Evolutionary conservation across 2,113 vertebrate species (phyloP), one percentile per base, ranked within the genome.

Genomic region (Rhizomys pruinosus): DNA sequence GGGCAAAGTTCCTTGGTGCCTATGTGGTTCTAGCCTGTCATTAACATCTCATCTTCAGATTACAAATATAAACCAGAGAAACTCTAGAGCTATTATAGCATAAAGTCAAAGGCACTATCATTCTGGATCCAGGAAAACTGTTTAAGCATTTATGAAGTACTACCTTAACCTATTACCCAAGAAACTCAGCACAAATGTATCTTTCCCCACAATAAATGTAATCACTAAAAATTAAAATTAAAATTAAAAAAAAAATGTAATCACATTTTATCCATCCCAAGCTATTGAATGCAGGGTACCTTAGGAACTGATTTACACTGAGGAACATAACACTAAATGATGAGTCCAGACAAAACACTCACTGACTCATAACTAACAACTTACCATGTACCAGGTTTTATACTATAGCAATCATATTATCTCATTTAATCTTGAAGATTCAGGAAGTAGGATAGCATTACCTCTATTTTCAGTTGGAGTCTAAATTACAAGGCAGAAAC

Each of bases 51-150:
- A 66, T 57, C 69, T 55, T 90, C n/a, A 73, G 34, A 37, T 92
- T 63, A 84, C 16, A 90, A 66, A 88, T 8, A 66, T 16, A 92
- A 74, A 92, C 64, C 52, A 61, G 22, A 91, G 42, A 17, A 95
- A 22, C 29, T 66, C 93, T 87, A 89, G 63, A 66, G 73, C 19
- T 69, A 77, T 1, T 39, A 71, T 61, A 34, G 52, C 52, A 71
- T 32, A 95, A 84, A 84, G n/a, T 34, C 15, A 42, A 95, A 61
- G 91, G n/a, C 76, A 79, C 73, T 94, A 89, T 47, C n/a, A 66
- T 63, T 77, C 71, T 84, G 37, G 84, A 66, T 73, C 19, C 25
- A 69, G 87, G 6, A 89, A 77, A 27, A 77, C 76, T 91, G 55
- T 87, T 84, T 72, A 84, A 61, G 87, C 55, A 91, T 3, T 42